Evolutionary conservation across 2,113 vertebrate genomes (phyloP).

Genomic region (Polypterus senegalus): DNA sequence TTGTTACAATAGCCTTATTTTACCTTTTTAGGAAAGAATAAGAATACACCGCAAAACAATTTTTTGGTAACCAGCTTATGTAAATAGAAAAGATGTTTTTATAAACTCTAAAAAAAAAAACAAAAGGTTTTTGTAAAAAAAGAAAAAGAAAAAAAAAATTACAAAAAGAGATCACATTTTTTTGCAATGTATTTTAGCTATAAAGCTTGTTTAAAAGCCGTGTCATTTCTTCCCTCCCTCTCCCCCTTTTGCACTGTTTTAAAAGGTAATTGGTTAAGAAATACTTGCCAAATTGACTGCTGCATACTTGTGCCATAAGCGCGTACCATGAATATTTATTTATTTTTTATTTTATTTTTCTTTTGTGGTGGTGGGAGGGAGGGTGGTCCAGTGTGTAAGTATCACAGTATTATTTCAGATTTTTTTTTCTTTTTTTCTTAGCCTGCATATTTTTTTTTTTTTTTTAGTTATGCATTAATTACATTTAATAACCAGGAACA

Average conservation of each 20-base stretch:
- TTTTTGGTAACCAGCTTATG: conserved; percentile 92
- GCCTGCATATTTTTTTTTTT: conserved; percentile 36
- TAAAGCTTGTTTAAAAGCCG: conserved; percentile 83
- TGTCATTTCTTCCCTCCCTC: conserved; percentile 74
- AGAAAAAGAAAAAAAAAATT: conserved; percentile 76
- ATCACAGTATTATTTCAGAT: conserved; percentile 95
- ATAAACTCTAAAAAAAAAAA: conserved; percentile 94
- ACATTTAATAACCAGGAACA: conserved; percentile 61
- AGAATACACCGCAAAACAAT: conserved; percentile 47
- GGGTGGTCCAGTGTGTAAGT: conserved; percentile 85
- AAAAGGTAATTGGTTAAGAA: conserved; percentile 69
- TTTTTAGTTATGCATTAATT: conserved; percentile 66
- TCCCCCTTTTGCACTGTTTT: conserved; percentile 92
- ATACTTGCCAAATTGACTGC: conserved; percentile 91
- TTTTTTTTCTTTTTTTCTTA: conserved; percentile 52
- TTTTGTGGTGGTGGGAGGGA: conserved; percentile 20
- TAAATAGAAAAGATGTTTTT: conserved; percentile 70
- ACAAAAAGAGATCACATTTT: conserved; percentile 99
- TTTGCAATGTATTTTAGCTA: conserved; percentile 99
- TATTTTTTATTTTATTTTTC: conserved; percentile 63
- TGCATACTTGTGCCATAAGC: conserved; percentile 98
- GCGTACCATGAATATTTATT: conserved; percentile 99
- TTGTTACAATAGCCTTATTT: conserved; percentile 97
- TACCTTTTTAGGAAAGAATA: conserved; percentile 82
- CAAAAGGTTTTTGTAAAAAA: conserved; percentile 99